phyloP scores from a whole-genome alignment of 2,888 invertebrate genomes.

The Epirrhoe tristata region DNA sequence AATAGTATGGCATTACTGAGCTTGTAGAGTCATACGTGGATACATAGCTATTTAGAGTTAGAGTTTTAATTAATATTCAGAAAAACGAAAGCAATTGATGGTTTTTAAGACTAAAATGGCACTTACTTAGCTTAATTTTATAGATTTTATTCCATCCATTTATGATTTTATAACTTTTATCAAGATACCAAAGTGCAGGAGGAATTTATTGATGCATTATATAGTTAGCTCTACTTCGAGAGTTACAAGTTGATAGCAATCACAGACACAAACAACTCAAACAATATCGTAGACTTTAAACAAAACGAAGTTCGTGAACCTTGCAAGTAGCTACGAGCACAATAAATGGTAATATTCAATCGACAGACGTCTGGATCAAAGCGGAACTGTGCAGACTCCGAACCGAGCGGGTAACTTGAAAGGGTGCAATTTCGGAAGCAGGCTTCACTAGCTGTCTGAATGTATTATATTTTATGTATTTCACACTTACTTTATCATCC shows the following conservation, averaged over 20 bases:
- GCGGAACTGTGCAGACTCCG: slow-evolving; percentile 27
- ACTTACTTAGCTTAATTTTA: no score
- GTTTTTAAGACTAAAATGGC: no score
- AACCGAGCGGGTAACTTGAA: slow-evolving; percentile 12
- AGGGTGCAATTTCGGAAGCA: slow-evolving; percentile 8
- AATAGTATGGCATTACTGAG: slow-evolving; percentile 17
- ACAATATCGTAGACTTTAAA: slow-evolving; percentile 18
- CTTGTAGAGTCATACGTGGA: background rate
- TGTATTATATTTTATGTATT: background rate
- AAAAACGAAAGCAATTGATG: no score
- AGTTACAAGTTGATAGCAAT: background rate
- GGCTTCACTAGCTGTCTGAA: background rate
- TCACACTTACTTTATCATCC: no score
- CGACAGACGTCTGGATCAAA: slow-evolving; percentile 31
- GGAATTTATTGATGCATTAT: background rate
- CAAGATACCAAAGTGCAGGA: no score
- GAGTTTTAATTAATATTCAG: no score
- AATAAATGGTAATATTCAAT: slow-evolving; percentile 24
- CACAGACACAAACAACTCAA: slow-evolving; percentile 1
- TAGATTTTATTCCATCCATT: no score
- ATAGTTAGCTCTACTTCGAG: no score
- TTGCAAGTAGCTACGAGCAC: slow-evolving; percentile 6
- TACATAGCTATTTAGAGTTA: background rate
- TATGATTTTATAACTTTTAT: no score
- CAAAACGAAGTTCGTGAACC: slow-evolving; percentile 12